Evolutionary conservation across 2,797 vertebrate genomes (phyloP).

Genomic region (Pteropus rufus): DNA sequence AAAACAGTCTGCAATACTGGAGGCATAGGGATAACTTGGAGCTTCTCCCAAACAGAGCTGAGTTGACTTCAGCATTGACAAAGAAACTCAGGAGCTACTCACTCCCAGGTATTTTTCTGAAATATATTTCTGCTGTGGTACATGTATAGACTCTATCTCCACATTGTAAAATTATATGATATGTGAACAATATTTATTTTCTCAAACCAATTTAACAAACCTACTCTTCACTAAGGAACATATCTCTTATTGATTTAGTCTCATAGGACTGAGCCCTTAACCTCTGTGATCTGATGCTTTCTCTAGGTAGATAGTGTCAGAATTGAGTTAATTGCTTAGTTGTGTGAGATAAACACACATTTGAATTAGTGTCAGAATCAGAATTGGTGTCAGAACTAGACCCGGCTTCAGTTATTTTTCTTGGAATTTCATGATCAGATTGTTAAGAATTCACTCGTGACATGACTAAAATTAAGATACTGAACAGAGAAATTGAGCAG

Average conservation of each 20-base stretch:
- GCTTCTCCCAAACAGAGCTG: neutral
- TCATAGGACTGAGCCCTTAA: neutral
- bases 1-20: neutral
- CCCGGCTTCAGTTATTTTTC: neutral
- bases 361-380: neutral
- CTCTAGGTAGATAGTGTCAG: neutral
- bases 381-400: neutral
- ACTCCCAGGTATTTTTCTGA: neutral
- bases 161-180: neutral
- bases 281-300: neutral
- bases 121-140: neutral
- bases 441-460: neutral
- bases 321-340: neutral
- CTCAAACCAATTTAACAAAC: neutral
- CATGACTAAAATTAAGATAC: neutral
- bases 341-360: neutral
- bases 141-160: neutral
- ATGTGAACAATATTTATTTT: neutral
- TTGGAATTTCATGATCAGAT: neutral
- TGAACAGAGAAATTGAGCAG: neutral
- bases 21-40: neutral
- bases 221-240: neutral
- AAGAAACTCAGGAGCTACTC: neutral
- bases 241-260: neutral
- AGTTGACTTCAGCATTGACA: neutral